Base-by-base conservation (phyloP, 2,113 vertebrate genomes). In the Zingel zingel region DNA sequence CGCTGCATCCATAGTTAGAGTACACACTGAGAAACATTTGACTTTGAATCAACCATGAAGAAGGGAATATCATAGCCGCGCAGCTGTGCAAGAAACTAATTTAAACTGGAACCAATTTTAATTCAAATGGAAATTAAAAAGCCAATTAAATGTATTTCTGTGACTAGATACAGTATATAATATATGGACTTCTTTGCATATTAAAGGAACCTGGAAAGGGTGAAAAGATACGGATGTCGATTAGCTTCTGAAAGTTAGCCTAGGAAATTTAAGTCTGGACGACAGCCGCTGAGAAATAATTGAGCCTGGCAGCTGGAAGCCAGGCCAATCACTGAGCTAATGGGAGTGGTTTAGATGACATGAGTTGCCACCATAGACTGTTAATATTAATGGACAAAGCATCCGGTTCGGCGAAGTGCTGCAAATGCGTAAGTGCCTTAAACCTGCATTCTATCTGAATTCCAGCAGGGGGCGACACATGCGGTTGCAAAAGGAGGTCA, bases 41-140 rank as follows among this genome's bases (percentile, higher is more conserved):
- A 59, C 58, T 65, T 39, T 11, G 63, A 84, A 25, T 75, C 74
- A 73, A 59, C 54, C 53, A 67, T 54, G 70, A 81, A 69, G 21
- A 16, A 16, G 0, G 27, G 8, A 6, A 64, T 53, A 66, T 80
- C n/a, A 11, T 69, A 68, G n/a, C 51, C 33, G 53, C 61, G 62
- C 78, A 86, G 67, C 57, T 78, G 56, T 66, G 67, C 50, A 45
- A 62, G 30, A 77, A 66, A 53, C 43, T 68, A 82, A 84, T 76
- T 72, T 66, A n/a, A 67, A 69, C 47, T 27, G 45, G 57, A 88
- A 74, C 66, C 27, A 58, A 33, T 51, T 79, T 71, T 50, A 81
- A 83, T 88, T 51, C 14, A 72, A 83, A 64, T 78, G 12, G 51
- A 74, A 66, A 77, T 84, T 48, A 75, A 74, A 65, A 53, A 56